These are phyloP conservation scores for Drosophila kuntzei DNA, from an alignment of 2,888 invertebrate genomes.

Conservation along the genomic window DNA sequence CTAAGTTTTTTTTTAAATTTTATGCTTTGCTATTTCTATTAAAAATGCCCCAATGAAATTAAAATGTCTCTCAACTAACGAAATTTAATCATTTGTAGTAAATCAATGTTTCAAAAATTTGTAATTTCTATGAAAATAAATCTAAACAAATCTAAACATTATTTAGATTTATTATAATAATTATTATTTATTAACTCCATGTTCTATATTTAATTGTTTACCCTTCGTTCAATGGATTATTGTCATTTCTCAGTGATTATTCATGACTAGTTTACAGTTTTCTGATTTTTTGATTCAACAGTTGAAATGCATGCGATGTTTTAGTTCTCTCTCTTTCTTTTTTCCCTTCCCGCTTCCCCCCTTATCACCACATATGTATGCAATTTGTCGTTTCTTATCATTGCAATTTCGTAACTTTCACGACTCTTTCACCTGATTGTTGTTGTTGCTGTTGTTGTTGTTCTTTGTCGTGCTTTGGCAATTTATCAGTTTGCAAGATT, in stretches of 20 bases:
- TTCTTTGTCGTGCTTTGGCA: slow-evolving; percentile 61
- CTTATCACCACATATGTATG: slow-evolving; percentile 12
- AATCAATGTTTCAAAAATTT: background rate
- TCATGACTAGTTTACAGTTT: slow-evolving; percentile 12
- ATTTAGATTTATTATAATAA: no score
- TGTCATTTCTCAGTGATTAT: slow-evolving; percentile 25
- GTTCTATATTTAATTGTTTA: no score
- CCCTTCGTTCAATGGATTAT: background rate
- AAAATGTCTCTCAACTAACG: background rate
- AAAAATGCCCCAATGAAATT: no score
- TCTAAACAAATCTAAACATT: no score
- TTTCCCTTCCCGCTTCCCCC: background rate
- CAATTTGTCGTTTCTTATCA: slow-evolving; percentile 45
- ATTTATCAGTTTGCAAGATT: slow-evolving; percentile 49
- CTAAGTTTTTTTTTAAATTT: no score
- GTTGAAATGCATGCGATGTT: slow-evolving; percentile 13
- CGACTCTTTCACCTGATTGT: slow-evolving; percentile 40
- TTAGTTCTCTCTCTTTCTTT: background rate
- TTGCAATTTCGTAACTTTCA: slow-evolving; percentile 56
- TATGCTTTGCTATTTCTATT: no score
- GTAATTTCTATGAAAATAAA: no score
- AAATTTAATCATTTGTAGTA: background rate
- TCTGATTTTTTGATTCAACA: slow-evolving; percentile 9
- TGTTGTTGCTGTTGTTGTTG: slow-evolving; percentile 25
- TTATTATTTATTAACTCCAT: no score